Conservation (phyloP, 2,888 invertebrate species). For the Megamerina dolium region DNA sequence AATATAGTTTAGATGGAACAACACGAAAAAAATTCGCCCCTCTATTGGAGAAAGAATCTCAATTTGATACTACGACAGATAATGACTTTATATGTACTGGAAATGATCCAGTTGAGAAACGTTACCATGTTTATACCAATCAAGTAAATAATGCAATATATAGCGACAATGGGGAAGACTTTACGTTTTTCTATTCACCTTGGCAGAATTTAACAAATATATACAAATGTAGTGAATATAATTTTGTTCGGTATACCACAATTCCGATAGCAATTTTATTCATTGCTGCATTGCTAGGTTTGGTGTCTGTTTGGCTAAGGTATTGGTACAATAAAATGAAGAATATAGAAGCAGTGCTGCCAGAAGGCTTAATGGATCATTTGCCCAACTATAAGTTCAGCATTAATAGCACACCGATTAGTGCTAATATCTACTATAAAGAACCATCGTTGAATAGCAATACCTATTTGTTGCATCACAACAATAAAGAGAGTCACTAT, state of each 20-base stretch:
- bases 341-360: constrained; percentile 32
- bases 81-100: not conserved
- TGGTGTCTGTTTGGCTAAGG: constrained; percentile 21
- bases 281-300: constrained; percentile 13
- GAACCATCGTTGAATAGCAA: too few relatives aligned
- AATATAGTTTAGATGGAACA: too few relatives aligned
- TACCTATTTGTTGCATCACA: too few relatives aligned
- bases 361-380: constrained; percentile 30
- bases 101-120: not conserved
- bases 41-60: not conserved
- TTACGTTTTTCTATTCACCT: constrained; percentile 17
- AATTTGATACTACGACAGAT: too few relatives aligned
- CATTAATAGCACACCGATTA: too few relatives aligned
- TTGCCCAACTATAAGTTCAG: constrained; percentile 16
- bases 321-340: constrained; percentile 35
- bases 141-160: not conserved
- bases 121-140: not conserved
- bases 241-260: too few relatives aligned
- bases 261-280: constrained; percentile 19
- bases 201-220: constrained; percentile 16
- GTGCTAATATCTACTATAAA: too few relatives aligned
- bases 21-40: too few relatives aligned
- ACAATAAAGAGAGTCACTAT: too few relatives aligned
- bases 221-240: too few relatives aligned
- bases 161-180: constrained; percentile 6